Evolutionary conservation across 2,797 vertebrate genomes (phyloP).

Genomic region (Sebastes diaconus): DNA sequence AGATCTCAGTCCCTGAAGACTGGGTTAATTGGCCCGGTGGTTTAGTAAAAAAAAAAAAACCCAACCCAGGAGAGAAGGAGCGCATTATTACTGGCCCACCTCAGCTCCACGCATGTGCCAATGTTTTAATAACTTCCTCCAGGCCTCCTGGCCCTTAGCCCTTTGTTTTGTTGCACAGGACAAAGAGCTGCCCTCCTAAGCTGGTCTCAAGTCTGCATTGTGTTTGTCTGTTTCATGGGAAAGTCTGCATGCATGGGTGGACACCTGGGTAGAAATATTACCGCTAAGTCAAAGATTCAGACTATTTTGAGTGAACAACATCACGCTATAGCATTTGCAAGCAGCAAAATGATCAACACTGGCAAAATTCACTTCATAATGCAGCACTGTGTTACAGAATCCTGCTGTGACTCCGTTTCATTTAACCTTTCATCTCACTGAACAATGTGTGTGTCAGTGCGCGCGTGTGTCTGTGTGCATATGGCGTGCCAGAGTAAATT

Average conservation of each 20-base stretch:
- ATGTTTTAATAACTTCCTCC: slow-evolving; percentile 83
- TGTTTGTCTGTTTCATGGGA: slow-evolving; percentile 54
- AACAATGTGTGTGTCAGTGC: slow-evolving; percentile 3
- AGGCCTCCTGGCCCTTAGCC: slow-evolving; percentile 78
- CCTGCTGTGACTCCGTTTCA: slow-evolving; percentile 87
- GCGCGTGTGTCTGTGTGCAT: slow-evolving; percentile 72
- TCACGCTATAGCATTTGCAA: slow-evolving; percentile 8
- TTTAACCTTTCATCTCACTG: slow-evolving; percentile 91
- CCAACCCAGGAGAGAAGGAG: slow-evolving; percentile 72
- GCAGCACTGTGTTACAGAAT: slow-evolving; percentile 21
- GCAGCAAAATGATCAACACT: slow-evolving; percentile 30
- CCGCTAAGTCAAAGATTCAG: not conserved
- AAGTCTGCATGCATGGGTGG: slow-evolving; percentile 46
- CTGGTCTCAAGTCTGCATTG: slow-evolving; percentile 53
- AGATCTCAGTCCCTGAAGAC: slow-evolving; percentile 82
- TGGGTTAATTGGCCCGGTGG: slow-evolving; percentile 81
- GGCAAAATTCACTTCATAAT: slow-evolving; percentile 13
- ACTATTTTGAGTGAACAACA: slow-evolving; percentile 20
- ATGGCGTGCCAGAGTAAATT: slow-evolving; percentile 83
- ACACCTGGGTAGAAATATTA: slow-evolving; percentile 59
- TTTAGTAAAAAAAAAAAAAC: slow-evolving; percentile 77
- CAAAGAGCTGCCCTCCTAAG: slow-evolving; percentile 66
- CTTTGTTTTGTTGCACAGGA: slow-evolving; percentile 70
- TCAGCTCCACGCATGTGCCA: slow-evolving; percentile 78
- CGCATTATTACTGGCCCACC: slow-evolving; percentile 82